These are phyloP conservation scores for Zosterops pallidus DNA, from an alignment of 2,113 vertebrate species.

Conservation along the genomic window DNA sequence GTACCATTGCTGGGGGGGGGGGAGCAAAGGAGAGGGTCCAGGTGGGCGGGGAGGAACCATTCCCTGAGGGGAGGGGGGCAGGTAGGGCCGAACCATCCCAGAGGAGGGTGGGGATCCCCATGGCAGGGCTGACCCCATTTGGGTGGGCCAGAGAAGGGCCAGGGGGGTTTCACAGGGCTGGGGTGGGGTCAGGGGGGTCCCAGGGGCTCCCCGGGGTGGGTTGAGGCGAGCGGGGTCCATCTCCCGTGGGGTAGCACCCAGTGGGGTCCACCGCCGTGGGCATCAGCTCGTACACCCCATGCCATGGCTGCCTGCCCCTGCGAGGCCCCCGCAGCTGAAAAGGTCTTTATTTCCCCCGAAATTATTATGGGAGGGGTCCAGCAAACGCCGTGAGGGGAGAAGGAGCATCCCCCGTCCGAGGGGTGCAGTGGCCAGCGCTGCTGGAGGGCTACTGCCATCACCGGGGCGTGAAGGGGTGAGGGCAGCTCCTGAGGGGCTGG, in stretches of 20 bases:
- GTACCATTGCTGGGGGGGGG: too few relatives aligned
- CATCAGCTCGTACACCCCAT: not conserved
- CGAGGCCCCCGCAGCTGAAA: not conserved
- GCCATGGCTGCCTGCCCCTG: not conserved
- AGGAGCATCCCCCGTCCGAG: accelerated
- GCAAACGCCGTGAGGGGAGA: not conserved
- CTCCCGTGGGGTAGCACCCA: not conserved
- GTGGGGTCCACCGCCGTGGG: not conserved
- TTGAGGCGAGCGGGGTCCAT: not conserved
- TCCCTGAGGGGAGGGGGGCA: too few relatives aligned
- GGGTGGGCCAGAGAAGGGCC: not conserved
- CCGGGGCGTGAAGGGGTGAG: accelerated
- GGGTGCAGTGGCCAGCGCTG: not conserved
- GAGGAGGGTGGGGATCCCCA: too few relatives aligned
- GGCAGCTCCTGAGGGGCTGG: not conserved
- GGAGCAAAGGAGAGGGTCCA: too few relatives aligned
- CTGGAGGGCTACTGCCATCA: accelerated
- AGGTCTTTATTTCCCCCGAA: not conserved
- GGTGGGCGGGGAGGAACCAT: too few relatives aligned
- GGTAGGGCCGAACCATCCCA: too few relatives aligned
- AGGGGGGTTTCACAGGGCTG: not conserved
- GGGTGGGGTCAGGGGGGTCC: not conserved
- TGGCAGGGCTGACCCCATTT: too few relatives aligned
- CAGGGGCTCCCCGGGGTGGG: not conserved
- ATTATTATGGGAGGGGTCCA: accelerated